phyloP scores from a whole-genome alignment of 2,113 vertebrate species.

The Taurulus bubalis region DNA sequence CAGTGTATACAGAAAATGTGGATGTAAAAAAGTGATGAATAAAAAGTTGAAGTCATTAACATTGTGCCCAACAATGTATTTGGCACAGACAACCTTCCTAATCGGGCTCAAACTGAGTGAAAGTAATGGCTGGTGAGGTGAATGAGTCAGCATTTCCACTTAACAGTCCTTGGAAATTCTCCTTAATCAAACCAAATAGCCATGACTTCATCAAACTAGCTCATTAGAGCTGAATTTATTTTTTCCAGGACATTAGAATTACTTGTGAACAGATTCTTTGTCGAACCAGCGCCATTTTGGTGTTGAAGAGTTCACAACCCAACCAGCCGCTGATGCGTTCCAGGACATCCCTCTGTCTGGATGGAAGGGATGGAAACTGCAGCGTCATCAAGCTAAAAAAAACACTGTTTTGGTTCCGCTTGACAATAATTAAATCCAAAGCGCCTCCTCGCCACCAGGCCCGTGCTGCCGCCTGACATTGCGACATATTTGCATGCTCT shows the following conservation, averaged over 20 bases:
- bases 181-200: constrained; percentile 28
- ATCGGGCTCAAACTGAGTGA: background rate
- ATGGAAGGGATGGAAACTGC: background rate
- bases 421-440: constrained; percentile 44
- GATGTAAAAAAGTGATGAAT: background rate
- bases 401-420: background rate
- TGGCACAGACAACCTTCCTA: background rate
- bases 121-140: background rate
- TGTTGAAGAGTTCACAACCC: background rate
- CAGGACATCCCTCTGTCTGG: background rate
- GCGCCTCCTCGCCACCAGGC: constrained; percentile 12
- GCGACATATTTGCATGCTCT: constrained; percentile 35
- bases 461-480: constrained; percentile 43
- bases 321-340: background rate
- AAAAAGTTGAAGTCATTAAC: no score
- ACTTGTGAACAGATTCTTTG: constrained; percentile 7
- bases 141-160: constrained; percentile 25
- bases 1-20: background rate
- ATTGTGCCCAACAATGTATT: background rate
- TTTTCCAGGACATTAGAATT: constrained; percentile 20
- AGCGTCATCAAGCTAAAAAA: constrained; percentile 1
- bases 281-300: background rate
- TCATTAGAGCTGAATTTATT: constrained; percentile 38
- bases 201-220: constrained; percentile 40
- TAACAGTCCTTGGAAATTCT: constrained; percentile 13